Conservation (phyloP, 2,797 vertebrate species). For the Paedocypris micromegethes region DNA sequence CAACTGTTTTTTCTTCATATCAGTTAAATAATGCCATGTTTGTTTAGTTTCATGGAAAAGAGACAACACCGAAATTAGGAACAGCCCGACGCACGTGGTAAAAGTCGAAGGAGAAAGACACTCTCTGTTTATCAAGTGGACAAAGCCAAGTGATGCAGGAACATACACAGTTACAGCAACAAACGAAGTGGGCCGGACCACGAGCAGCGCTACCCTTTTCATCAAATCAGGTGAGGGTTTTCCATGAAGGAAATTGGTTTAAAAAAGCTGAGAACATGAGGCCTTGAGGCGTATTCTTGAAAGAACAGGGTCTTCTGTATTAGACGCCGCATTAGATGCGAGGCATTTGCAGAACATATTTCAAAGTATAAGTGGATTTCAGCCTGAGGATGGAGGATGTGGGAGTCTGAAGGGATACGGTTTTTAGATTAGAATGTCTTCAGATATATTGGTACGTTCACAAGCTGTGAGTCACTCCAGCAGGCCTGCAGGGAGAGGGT, state of each 20-base stretch:
- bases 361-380: background rate
- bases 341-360: too few relatives aligned
- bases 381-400: constrained; percentile 32
- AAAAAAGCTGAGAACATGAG: too few relatives aligned
- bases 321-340: too few relatives aligned
- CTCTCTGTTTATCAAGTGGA: constrained; percentile 80
- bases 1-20: background rate
- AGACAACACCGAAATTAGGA: constrained; percentile 68
- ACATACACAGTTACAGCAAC: constrained; percentile 81
- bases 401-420: constrained; percentile 36
- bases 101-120: constrained; percentile 91
- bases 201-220: constrained; percentile 76
- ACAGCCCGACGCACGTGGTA: constrained; percentile 66
- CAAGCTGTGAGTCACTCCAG: constrained; percentile 43
- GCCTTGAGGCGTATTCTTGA: too few relatives aligned
- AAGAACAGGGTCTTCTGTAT: too few relatives aligned
- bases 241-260: background rate
- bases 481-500: constrained; percentile 33
- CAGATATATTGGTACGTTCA: constrained; percentile 44
- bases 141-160: constrained; percentile 74
- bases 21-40: constrained; percentile 2
- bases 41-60: constrained; percentile 84
- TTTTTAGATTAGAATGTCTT: constrained; percentile 38
- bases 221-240: constrained; percentile 80
- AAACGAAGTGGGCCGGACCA: constrained; percentile 81